Evolutionary conservation across 1,140 invertebrate species (phyloP), one percentile per base, ranked within the genome.

Genomic region (Leguminivora glycinivorella): DNA sequence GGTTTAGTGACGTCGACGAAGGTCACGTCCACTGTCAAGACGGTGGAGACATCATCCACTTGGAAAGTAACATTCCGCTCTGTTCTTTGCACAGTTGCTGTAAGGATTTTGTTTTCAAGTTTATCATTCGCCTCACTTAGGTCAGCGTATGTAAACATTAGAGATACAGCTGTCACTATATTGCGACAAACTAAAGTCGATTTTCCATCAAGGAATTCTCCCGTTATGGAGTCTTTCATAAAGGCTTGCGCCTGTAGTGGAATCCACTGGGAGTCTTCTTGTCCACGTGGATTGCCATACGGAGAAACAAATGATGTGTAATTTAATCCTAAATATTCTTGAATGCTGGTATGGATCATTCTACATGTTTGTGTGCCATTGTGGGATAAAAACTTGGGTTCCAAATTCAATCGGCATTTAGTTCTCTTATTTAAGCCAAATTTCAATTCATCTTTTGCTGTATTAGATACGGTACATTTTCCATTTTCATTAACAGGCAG

Each of bases 371-470:
- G 68, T 2, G 81, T 83, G 58, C 70, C 73, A 68, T 85, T 88
- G 6, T 73, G 69, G n/a, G 68, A 26, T 4, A 67, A 40, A 24
- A 71, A 71, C 17, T 56, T 67, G 40, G 73, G 56, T 40, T 63
- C 31, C 22, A 85, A 73, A 43, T 66, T 29, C 56, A 79, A 75
- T 66, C 82, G 69, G 66, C 89, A 91, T 67, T 85, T 87, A 0
- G 71, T 75, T 73, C 82, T 82, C 68, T 80, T 83, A 66, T 87
- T 91, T 5, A 71, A 17, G 22, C 85, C 83, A 78, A 91, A 91
- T n/a, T 73, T 66, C 29, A 84, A 29, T 34, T 77, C 66, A 56
- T 83, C 81, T 22, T 81, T 72, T n/a, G 71, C 76, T n/a, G 68
- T 63, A 56, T 80, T 80, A 17, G 76, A 74, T 14, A 74, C 70